These are phyloP conservation scores for Noctua janthina DNA, from an alignment of 2,888 invertebrate genomes.

Conservation along the genomic window DNA sequence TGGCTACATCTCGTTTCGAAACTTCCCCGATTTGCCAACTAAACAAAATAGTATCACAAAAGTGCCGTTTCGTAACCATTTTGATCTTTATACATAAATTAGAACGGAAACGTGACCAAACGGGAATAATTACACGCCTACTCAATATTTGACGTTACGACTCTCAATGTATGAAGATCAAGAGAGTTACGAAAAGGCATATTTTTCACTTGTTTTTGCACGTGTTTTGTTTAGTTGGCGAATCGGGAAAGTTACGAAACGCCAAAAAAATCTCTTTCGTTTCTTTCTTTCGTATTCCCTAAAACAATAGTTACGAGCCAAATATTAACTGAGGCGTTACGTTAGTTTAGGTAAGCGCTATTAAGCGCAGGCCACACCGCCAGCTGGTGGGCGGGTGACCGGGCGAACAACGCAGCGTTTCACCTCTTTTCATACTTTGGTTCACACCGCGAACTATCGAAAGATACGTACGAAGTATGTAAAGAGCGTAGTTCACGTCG, in stretches of 20 bases:
- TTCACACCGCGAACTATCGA: too few species aligned
- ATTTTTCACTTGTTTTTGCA: background rate
- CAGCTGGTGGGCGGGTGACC: too few species aligned
- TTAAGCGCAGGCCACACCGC: too few species aligned
- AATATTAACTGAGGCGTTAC: slow-evolving; percentile 41
- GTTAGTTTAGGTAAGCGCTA: slow-evolving; percentile 41
- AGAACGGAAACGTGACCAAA: background rate
- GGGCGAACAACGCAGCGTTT: too few species aligned
- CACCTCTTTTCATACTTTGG: too few species aligned
- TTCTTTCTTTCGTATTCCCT: slow-evolving; percentile 18
- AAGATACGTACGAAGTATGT: too few species aligned
- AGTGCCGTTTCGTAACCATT: background rate
- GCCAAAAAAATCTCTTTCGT: slow-evolving; percentile 18
- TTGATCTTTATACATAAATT: background rate
- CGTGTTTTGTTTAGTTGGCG: background rate
- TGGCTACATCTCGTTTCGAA: background rate
- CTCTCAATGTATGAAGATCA: background rate
- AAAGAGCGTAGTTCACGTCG: too few species aligned
- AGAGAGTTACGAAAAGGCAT: background rate
- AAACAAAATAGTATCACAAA: background rate
- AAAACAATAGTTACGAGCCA: slow-evolving; percentile 15
- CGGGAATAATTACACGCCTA: background rate
- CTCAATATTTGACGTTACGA: background rate
- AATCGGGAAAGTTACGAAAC: background rate
- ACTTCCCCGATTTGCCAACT: background rate